These are phyloP conservation scores for Stegana nigrithorax DNA, from an alignment of 2,888 invertebrate genomes.

Conservation along the genomic window DNA sequence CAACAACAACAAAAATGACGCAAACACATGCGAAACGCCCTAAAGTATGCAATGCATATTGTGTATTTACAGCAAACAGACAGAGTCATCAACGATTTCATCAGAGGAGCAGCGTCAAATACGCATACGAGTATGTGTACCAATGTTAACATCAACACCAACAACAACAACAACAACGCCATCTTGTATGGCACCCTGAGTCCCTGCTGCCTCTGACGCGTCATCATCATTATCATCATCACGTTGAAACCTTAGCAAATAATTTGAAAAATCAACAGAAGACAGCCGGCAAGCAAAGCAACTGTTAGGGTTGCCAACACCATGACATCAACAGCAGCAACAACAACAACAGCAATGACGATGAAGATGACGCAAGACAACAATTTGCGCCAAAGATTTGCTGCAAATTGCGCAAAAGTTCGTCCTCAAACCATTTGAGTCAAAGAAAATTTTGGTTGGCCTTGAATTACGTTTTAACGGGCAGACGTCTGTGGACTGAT, in stretches of 20 bases:
- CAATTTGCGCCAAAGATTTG: slow-evolving; percentile 42
- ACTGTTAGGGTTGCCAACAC: not conserved
- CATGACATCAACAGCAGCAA: not conserved
- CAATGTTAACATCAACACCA: not conserved
- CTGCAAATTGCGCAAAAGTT: slow-evolving; percentile 46
- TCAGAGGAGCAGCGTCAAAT: too few species aligned
- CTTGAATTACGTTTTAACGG: slow-evolving; percentile 49
- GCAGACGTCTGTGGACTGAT: slow-evolving; percentile 42
- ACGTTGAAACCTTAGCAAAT: slow-evolving; percentile 50
- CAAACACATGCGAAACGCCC: slow-evolving; percentile 10
- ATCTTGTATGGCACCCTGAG: too few species aligned
- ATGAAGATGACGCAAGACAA: slow-evolving; percentile 41
- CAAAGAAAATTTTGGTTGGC: slow-evolving; percentile 30
- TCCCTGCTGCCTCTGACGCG: too few species aligned
- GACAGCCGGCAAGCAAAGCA: slow-evolving; percentile 18
- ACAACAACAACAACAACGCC: not conserved
- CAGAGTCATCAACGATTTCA: slow-evolving; percentile 44
- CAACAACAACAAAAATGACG: slow-evolving; percentile 17
- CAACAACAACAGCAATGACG: too few species aligned
- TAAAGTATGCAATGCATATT: slow-evolving; percentile 20
- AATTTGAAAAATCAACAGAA: slow-evolving; percentile 61
- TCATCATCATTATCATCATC: slow-evolving; percentile 42
- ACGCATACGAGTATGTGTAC: not conserved
- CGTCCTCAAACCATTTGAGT: not conserved
- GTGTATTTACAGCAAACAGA: slow-evolving; percentile 40